Conservation (phyloP, 1,140 invertebrate genomes). For the Nasonia longicornis region DNA sequence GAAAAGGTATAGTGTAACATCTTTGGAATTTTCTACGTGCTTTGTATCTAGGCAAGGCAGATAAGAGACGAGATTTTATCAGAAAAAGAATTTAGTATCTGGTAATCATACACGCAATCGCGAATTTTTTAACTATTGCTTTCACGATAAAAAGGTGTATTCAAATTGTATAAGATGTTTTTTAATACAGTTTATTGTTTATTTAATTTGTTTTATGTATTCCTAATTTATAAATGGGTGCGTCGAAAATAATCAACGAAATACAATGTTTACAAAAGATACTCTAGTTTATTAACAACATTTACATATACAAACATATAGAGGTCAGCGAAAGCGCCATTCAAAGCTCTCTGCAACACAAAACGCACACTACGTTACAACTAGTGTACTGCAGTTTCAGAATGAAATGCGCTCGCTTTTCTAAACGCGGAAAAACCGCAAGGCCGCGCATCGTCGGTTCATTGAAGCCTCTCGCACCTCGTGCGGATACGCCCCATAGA, state of each 20-base stretch:
- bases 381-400: neutral
- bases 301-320: too few relatives aligned
- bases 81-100: neutral
- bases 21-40: conserved; percentile 24
- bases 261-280: too few relatives aligned
- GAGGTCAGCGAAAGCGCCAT: neutral
- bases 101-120: neutral
- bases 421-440: conserved; percentile 9
- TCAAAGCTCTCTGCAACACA: neutral
- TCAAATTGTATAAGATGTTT: too few relatives aligned
- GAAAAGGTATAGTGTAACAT: neutral
- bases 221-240: too few relatives aligned
- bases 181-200: too few relatives aligned
- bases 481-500: too few relatives aligned
- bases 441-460: conserved; percentile 1
- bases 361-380: neutral
- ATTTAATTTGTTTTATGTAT: too few relatives aligned
- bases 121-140: neutral
- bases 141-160: neutral
- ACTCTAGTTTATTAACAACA: too few relatives aligned
- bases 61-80: conserved; percentile 33
- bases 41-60: conserved; percentile 21
- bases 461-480: conserved; percentile 19
- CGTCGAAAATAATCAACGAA: too few relatives aligned
- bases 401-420: conserved; percentile 31